Evolutionary conservation across 2,888 invertebrate species (phyloP), one percentile per base, ranked within the genome.

Genomic region (Bellardia pandia): DNA sequence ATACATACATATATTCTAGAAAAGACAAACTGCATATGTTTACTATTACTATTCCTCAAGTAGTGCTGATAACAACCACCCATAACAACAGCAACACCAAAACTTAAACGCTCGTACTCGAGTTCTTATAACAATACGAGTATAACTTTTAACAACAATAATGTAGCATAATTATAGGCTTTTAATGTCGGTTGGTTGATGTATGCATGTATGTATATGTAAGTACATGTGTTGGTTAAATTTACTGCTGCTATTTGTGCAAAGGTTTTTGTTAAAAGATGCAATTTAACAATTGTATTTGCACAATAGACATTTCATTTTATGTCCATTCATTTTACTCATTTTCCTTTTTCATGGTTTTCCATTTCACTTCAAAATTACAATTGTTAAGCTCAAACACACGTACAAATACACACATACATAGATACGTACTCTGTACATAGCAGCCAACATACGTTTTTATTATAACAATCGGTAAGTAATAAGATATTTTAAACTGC

Each of bases 401-500:
- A 64, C 51, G 45, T 45, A 45, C 13, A 11, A 13, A 62, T 16
- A 23, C 37, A 62, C 33, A 66, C 66, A 56, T 53, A 40, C 9
- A 14, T 72, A 23, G 23, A 23, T 23, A 23, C 23, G 23, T 23
- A 23, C 23, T 23, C 23, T 23, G 23, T 23, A 23, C 23, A 1
- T 13, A 23, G 75, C 42, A 66, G 23, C 23, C 51, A 86, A 72
- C 86, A 86, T 80, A 86, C 80, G 86, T 83, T 86, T 82, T 83
- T 45, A 72, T 84, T 84, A 86, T 75, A 77, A 85, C 79, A 79
- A 80, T 56, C 76, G 66, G 45, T 60, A 72, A 53, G 83, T 83
- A 86, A 86, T 86, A 83, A 86, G 83, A 86, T 86, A 84, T 86
- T 76, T 58, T 76, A 72, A 86, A 86, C 84, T 84, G 80, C 86